Percentiles rank a stretch among this genome's conserved stretches.
Evolutionary conservation across 2,888 invertebrate species (phyloP).

Genomic region (Petrolisthes cinctipes): DNA sequence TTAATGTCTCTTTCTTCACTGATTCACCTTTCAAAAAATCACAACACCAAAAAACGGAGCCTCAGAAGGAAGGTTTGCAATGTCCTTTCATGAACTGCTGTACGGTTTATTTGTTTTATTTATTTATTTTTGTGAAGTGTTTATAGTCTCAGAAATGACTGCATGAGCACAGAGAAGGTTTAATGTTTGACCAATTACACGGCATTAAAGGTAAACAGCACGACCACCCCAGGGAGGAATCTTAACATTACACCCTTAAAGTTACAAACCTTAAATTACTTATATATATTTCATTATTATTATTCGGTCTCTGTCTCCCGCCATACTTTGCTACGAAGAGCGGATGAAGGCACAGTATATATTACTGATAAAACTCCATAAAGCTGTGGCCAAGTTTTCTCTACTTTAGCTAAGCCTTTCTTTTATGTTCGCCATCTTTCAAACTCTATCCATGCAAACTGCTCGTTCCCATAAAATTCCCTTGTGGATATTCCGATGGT

Average conservation of each 20-base stretch:
- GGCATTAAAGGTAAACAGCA: neutral
- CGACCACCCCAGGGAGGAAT: constrained; percentile 20
- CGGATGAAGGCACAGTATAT: constrained; percentile 40
- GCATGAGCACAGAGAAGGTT: neutral
- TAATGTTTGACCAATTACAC: neutral
- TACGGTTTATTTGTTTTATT: too few relatives aligned
- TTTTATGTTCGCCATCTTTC: too few relatives aligned
- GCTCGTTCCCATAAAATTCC: too few relatives aligned
- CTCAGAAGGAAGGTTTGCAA: too few relatives aligned
- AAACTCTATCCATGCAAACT: too few relatives aligned
- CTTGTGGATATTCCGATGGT: too few relatives aligned
- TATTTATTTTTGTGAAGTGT: too few relatives aligned
- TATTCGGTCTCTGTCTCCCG: constrained; percentile 17
- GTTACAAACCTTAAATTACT: neutral
- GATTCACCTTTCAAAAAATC: too few relatives aligned
- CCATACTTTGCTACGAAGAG: constrained; percentile 24
- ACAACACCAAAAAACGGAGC: too few relatives aligned
- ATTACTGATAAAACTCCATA: constrained; percentile 51
- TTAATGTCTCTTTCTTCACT: too few relatives aligned
- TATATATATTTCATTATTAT: neutral
- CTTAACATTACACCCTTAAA: neutral
- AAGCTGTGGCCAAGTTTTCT: constrained; percentile 9
- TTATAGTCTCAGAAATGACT: too few relatives aligned
- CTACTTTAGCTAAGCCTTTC: neutral
- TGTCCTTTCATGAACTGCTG: too few relatives aligned